Percentiles rank a stretch among this genome's conserved stretches.
Evolutionary conservation across 2,888 invertebrate species (phyloP).

Genomic region (Cremastobaeus sp.): DNA sequence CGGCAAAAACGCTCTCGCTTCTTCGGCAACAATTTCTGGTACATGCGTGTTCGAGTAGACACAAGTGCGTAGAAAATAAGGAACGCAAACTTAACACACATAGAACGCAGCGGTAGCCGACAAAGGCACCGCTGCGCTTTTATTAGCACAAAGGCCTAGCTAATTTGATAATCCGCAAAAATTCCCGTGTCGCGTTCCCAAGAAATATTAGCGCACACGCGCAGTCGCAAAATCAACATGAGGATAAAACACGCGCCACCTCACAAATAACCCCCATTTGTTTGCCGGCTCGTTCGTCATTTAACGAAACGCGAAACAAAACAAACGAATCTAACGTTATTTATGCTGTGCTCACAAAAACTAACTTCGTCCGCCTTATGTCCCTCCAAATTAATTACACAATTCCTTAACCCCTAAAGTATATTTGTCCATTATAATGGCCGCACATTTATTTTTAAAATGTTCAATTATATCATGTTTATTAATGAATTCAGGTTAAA

Average conservation of each 20-base stretch:
- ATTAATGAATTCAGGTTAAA: too few species aligned
- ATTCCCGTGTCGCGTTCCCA: conserved; percentile 74
- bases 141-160: conserved; percentile 74
- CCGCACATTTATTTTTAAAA: too few species aligned
- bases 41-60: conserved; percentile 66
- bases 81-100: conserved; percentile 49
- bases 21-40: conserved; percentile 71
- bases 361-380: too few species aligned
- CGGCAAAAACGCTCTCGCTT: conserved; percentile 68
- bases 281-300: not conserved
- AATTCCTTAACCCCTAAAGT: too few species aligned
- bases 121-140: conserved; percentile 67
- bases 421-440: too few species aligned
- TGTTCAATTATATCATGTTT: too few species aligned
- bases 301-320: conserved; percentile 14
- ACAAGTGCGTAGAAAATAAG: conserved; percentile 59
- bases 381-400: too few species aligned
- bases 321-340: too few species aligned
- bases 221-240: conserved; percentile 27
- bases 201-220: conserved; percentile 43
- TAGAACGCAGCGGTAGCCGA: conserved; percentile 45
- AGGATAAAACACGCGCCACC: conserved; percentile 17
- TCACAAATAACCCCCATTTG: conserved; percentile 27
- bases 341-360: too few species aligned
- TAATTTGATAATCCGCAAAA: conserved; percentile 76